Percentiles rank a stretch among this genome's conserved stretches.
Conservation (phyloP, 2,888 invertebrate genomes). For the Cheilosia scutellata region DNA sequence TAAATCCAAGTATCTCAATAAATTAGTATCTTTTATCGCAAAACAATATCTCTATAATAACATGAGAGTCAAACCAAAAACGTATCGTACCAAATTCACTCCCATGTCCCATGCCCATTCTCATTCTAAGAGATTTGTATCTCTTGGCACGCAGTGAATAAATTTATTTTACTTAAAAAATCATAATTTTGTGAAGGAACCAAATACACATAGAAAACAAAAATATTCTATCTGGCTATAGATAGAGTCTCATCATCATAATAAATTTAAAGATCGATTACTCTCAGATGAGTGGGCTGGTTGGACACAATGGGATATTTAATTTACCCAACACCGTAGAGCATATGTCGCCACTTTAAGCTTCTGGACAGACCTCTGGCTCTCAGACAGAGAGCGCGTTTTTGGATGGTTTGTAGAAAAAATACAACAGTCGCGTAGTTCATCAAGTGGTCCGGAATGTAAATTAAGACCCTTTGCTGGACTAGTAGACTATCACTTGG, state of each 20-base stretch:
- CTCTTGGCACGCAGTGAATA: constrained; percentile 23
- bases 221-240: constrained; percentile 7
- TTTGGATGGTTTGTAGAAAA: not conserved
- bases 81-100: constrained; percentile 43
- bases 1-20: constrained; percentile 45
- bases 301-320: constrained; percentile 64
- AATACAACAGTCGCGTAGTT: constrained; percentile 36
- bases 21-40: constrained; percentile 72
- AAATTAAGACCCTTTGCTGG: constrained; percentile 60
- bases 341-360: constrained; percentile 69
- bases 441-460: constrained; percentile 66
- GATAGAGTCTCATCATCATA: constrained; percentile 48
- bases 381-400: not conserved
- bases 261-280: constrained; percentile 72
- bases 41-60: constrained; percentile 64
- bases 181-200: constrained; percentile 53
- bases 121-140: constrained; percentile 58
- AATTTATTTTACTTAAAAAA: constrained; percentile 67
- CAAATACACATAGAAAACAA: not conserved
- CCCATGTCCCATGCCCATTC: constrained; percentile 47
- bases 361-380: constrained; percentile 41
- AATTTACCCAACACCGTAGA: constrained; percentile 63
- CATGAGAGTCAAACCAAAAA: constrained; percentile 40
- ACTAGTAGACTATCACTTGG: constrained; percentile 10
- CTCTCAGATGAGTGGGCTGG: constrained; percentile 57